These are phyloP conservation scores for Pantelozetes paolii DNA, from an alignment of 2,888 invertebrate genomes.

Conservation along the genomic window DNA sequence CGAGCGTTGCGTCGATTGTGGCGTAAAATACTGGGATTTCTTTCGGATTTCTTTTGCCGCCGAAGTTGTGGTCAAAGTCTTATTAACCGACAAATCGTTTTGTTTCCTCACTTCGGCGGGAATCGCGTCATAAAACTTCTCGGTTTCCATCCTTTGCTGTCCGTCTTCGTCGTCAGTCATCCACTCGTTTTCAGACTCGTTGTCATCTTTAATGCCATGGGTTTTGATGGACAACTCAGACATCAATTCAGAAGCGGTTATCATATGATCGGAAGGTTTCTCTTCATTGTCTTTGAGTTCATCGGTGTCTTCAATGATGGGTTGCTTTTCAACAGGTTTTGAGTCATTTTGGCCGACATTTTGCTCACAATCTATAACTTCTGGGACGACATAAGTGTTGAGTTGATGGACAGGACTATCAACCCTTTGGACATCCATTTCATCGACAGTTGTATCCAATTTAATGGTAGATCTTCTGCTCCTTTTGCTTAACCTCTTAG, in stretches of 20 bases:
- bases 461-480: background rate
- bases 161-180: slow-evolving; percentile 39
- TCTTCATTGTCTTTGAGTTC: background rate
- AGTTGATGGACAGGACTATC: background rate
- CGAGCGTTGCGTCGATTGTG: background rate
- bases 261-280: background rate
- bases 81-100: background rate
- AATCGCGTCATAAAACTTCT: slow-evolving; percentile 5
- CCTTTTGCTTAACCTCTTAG: background rate
- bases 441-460: slow-evolving; percentile 12
- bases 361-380: background rate
- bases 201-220: background rate
- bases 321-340: background rate
- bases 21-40: slow-evolving; percentile 34
- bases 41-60: slow-evolving; percentile 12
- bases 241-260: background rate
- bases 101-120: background rate
- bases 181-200: slow-evolving; percentile 22
- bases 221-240: slow-evolving; percentile 12
- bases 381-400: too few relatives aligned
- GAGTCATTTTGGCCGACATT: background rate
- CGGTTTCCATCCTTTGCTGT: background rate
- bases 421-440: background rate
- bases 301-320: background rate
- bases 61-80: background rate